phyloP scores from a whole-genome alignment of 1,140 invertebrate genomes.

The Drosophila yakuba region DNA sequence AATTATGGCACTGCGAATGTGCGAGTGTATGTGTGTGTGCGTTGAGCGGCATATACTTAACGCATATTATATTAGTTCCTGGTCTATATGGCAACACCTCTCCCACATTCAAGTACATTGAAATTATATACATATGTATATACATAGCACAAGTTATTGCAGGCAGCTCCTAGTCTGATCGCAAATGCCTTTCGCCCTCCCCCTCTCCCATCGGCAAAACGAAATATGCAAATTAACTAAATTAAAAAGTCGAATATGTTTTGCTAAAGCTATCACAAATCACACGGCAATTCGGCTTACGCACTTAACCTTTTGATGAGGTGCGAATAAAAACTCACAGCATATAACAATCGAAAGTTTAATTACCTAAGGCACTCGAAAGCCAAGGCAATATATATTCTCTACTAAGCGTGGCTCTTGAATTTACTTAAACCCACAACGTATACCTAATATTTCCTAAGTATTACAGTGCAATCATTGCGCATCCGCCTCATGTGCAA shows the following conservation, averaged over 20 bases:
- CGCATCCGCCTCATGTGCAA: constrained; percentile 15
- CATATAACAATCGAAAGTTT: no score
- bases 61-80: constrained; percentile 57
- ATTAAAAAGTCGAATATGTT: constrained; percentile 9
- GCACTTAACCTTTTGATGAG: neutral
- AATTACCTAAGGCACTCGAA: no score
- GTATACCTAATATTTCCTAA: constrained; percentile 26
- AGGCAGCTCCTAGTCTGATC: constrained; percentile 27
- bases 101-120: constrained; percentile 2
- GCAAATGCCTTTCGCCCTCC: constrained; percentile 1
- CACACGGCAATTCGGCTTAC: neutral
- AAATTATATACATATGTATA: neutral
- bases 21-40: neutral
- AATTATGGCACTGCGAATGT: constrained; percentile 6
- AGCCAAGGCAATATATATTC: no score
- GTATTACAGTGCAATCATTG: constrained; percentile 4
- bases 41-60: constrained; percentile 48
- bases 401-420: neutral
- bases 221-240: constrained; percentile 12
- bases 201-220: no score
- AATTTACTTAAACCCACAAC: neutral
- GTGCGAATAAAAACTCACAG: neutral
- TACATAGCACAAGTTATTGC: constrained; percentile 23
- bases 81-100: constrained; percentile 1
- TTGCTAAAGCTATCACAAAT: neutral